These are phyloP conservation scores for Alcedo atthis DNA, from an alignment of 2,797 vertebrate species.

Conservation along the genomic window DNA sequence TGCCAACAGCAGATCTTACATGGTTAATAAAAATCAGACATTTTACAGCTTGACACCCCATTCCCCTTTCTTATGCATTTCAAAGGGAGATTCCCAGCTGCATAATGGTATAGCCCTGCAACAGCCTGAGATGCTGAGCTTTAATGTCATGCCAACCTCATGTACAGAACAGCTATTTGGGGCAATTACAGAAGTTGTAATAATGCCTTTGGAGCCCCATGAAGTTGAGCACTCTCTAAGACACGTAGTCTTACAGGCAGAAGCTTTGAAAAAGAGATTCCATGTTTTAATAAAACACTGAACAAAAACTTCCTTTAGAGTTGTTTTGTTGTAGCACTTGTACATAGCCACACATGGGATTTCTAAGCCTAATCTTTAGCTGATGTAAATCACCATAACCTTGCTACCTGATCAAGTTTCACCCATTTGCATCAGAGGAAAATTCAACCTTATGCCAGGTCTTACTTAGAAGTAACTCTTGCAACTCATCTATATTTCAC, in stretches of 20 bases:
- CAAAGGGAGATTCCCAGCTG: slow-evolving; percentile 16
- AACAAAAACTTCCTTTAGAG: not conserved
- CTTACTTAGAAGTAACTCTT: not conserved
- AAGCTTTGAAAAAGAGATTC: not conserved
- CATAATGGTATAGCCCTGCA: not conserved
- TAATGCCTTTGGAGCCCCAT: slow-evolving; percentile 17
- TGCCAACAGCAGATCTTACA: not conserved
- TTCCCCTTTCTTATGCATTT: not conserved
- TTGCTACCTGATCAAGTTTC: not conserved
- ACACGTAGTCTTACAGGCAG: not conserved
- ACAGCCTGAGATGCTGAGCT: not conserved
- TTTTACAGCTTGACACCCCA: not conserved
- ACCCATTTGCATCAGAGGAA: not conserved
- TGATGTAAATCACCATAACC: not conserved
- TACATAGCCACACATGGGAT: not conserved
- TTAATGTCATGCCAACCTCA: slow-evolving; percentile 37
- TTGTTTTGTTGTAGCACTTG: not conserved
- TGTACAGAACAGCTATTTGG: slow-evolving; percentile 1
- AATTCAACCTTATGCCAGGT: not conserved
- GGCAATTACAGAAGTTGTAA: slow-evolving; percentile 39
- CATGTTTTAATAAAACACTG: not conserved
- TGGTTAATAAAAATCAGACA: not conserved
- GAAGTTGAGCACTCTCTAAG: not conserved
- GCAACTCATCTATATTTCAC: not conserved
- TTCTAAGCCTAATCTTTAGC: not conserved